Conservation (phyloP, 2,888 invertebrate species). For the Camponotus fellah region DNA sequence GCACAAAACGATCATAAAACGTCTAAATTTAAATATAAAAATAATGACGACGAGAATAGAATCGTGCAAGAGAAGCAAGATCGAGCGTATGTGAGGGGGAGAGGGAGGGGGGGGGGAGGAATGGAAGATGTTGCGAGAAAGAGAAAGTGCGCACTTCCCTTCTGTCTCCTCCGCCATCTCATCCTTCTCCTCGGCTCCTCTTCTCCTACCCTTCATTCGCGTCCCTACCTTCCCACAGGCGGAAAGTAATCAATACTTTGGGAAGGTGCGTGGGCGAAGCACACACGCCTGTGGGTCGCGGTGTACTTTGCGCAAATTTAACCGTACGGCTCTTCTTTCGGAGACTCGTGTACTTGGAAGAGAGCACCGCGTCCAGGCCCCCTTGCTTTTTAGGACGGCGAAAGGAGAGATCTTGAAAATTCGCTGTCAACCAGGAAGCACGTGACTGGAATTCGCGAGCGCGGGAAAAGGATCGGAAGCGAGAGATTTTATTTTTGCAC, state of each 20-base stretch:
- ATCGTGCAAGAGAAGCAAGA: not conserved
- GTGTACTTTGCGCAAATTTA: constrained; percentile 72
- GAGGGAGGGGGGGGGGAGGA: not conserved
- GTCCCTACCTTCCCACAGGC: constrained; percentile 77
- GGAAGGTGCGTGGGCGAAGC: constrained; percentile 81
- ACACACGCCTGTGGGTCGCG: constrained; percentile 73
- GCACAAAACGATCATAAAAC: not conserved
- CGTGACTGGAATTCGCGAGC: not conserved
- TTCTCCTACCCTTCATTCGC: constrained; percentile 65
- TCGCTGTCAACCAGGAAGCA: not conserved
- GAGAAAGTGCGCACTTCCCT: constrained; percentile 46
- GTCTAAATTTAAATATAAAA: not conserved
- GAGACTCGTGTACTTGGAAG: not conserved
- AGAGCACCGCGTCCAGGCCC: not conserved
- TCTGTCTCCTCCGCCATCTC: constrained; percentile 45
- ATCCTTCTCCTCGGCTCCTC: constrained; percentile 49
- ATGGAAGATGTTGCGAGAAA: constrained; percentile 1
- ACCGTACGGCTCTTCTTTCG: constrained; percentile 51
- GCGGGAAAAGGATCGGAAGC: not conserved
- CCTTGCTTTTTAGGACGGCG: not conserved
- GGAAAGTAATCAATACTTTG: constrained; percentile 85
- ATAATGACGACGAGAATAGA: not conserved
- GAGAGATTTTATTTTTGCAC: not conserved
- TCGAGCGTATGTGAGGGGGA: not conserved
- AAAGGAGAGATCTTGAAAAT: constrained; percentile 5